Percentiles rank a stretch among this genome's conserved stretches.
phyloP scores from a whole-genome alignment of 2,113 vertebrate genomes.

The Nansenia antarctica region DNA sequence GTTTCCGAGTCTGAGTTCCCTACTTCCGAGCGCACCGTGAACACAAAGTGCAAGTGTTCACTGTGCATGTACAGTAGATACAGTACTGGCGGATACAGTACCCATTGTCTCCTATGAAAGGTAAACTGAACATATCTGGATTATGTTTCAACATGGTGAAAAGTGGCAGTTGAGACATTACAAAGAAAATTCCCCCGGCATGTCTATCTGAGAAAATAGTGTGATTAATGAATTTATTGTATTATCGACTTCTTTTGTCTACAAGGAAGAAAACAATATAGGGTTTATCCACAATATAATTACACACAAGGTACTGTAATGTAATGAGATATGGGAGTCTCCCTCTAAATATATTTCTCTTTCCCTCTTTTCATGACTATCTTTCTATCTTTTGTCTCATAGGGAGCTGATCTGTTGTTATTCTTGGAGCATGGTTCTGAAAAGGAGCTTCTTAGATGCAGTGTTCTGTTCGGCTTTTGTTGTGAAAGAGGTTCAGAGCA shows the following conservation, averaged over 20 bases:
- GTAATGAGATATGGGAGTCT: conserved; percentile 13
- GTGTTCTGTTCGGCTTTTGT: conserved; percentile 43
- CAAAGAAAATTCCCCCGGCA: conserved; percentile 4
- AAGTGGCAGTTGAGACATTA: conserved; percentile 16
- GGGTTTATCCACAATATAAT: neutral
- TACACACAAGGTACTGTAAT: neutral
- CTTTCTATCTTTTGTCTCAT: neutral
- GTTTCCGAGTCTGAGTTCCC: no score
- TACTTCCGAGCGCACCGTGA: no score
- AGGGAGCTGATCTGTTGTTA: conserved; percentile 1
- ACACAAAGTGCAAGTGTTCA: no score
- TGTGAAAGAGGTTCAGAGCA: conserved; percentile 45
- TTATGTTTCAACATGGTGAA: conserved; percentile 17
- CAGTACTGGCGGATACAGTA: conserved; percentile 29
- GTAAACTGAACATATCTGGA: conserved; percentile 3
- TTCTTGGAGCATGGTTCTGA: conserved; percentile 4
- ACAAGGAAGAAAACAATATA: no score
- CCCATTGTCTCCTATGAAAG: conserved; percentile 15
- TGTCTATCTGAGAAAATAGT: conserved; percentile 29
- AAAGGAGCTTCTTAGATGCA: conserved; percentile 11
- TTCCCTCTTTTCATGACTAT: no score
- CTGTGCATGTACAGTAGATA: conserved; percentile 28
- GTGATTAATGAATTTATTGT: neutral
- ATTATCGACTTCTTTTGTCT: no score
- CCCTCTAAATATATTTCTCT: neutral